Percentiles rank a stretch among this genome's conserved stretches.
Evolutionary conservation across 2,113 vertebrate genomes (phyloP).

Genomic region (Egretta garzetta): DNA sequence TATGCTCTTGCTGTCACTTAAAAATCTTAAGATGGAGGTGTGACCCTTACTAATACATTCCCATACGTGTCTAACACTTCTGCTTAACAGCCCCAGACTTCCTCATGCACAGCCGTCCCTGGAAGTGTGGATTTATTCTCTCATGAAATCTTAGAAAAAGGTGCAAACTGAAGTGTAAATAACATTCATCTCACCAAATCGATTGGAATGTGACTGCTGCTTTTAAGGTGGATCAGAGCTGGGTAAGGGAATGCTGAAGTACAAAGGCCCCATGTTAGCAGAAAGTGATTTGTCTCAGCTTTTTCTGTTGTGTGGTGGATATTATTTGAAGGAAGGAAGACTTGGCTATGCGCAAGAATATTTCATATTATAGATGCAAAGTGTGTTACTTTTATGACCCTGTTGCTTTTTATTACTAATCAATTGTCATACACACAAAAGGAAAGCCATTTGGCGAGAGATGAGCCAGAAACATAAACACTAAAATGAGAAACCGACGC

Average conservation of each 20-base stretch:
- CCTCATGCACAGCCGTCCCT: conserved; percentile 69
- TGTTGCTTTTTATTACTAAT: conserved; percentile 42
- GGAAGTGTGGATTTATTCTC: conserved; percentile 82
- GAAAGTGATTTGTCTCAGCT: neutral
- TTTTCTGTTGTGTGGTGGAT: neutral
- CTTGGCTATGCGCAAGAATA: neutral
- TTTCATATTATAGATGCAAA: conserved; percentile 25
- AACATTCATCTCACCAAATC: conserved; percentile 79
- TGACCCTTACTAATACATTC: conserved; percentile 81
- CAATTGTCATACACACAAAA: conserved; percentile 45
- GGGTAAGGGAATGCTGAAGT: neutral
- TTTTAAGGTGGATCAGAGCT: conserved; percentile 66
- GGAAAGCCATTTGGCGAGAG: conserved; percentile 46
- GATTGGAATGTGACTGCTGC: conserved; percentile 54
- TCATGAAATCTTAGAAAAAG: conserved; percentile 75
- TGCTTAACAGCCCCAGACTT: conserved; percentile 74
- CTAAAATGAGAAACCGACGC: neutral
- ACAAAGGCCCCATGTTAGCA: neutral
- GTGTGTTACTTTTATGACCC: conserved; percentile 5
- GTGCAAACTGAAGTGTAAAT: conserved; percentile 84
- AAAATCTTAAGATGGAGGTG: conserved; percentile 75
- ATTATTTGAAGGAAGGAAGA: conserved; percentile 17
- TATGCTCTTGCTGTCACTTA: conserved; percentile 66
- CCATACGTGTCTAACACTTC: conserved; percentile 81
- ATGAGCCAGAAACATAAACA: conserved; percentile 34